A percentile compares a stretch with the other conserved stretches of the same genome.
Evolutionary conservation across 2,113 vertebrate species (phyloP).

Genomic region (Riparia riparia): DNA sequence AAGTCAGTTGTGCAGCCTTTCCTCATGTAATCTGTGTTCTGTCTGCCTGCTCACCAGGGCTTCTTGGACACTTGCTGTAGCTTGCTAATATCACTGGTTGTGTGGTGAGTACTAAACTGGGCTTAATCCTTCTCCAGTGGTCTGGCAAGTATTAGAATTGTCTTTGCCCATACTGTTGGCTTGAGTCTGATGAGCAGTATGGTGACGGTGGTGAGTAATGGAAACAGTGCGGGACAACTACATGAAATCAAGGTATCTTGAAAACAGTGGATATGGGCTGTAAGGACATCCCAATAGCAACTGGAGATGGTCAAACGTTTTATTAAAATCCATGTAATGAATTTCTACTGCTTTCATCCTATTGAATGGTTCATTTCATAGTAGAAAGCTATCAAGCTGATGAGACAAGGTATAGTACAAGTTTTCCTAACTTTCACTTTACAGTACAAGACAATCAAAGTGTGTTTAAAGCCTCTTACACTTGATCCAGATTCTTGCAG

Average conservation of each 20-base stretch:
- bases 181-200: neutral
- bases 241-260: neutral
- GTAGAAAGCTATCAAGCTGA: neutral
- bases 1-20: neutral
- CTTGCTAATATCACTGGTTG: neutral
- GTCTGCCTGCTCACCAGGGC: neutral
- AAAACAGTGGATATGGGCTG: neutral
- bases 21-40: accelerated
- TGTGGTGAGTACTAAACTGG: neutral
- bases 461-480: neutral
- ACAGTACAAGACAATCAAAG: neutral
- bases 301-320: neutral
- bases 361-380: neutral
- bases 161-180: neutral
- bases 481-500: neutral
- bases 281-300: neutral
- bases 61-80: neutral
- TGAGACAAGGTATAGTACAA: neutral
- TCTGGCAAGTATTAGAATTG: neutral
- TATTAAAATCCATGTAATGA: neutral
- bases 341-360: neutral
- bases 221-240: neutral
- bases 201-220: neutral
- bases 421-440: neutral
- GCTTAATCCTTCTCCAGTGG: neutral